Conservation (phyloP, 2,797 vertebrate genomes). For the Eospalax fontanierii region DNA sequence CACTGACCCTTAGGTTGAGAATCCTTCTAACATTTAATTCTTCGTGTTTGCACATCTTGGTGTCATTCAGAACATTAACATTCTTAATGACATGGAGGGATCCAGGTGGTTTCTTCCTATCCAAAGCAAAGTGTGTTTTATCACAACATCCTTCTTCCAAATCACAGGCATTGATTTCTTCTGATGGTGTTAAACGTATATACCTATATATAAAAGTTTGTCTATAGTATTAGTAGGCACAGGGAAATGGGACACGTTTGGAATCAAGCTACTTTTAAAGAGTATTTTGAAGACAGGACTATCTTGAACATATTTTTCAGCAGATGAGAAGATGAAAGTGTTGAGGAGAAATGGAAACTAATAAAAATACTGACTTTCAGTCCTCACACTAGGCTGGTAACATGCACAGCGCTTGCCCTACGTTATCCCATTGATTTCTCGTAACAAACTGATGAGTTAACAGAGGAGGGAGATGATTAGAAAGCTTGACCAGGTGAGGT, state of each 20-base stretch:
- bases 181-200: not conserved
- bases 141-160: not conserved
- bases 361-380: not conserved
- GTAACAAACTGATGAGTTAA: not conserved
- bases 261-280: not conserved
- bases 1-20: not conserved
- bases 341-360: not conserved
- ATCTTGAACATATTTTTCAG: too few relatives aligned
- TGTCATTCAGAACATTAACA: not conserved
- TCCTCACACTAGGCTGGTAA: not conserved
- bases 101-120: not conserved
- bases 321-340: too few relatives aligned
- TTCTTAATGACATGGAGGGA: not conserved
- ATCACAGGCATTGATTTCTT: not conserved
- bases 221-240: not conserved
- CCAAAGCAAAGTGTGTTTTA: not conserved
- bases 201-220: not conserved
- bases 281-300: not conserved
- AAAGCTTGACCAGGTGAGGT: not conserved
- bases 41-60: not conserved
- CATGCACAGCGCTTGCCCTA: not conserved
- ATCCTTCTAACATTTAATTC: slow-evolving; percentile 19
- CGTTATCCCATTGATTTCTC: not conserved
- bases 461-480: not conserved
- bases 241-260: not conserved